A percentile compares a stretch with the other conserved stretches of the same genome.
These are phyloP conservation scores for Halocynthia aurantium DNA, from an alignment of 23 tunicate species.

Conservation along the genomic window DNA sequence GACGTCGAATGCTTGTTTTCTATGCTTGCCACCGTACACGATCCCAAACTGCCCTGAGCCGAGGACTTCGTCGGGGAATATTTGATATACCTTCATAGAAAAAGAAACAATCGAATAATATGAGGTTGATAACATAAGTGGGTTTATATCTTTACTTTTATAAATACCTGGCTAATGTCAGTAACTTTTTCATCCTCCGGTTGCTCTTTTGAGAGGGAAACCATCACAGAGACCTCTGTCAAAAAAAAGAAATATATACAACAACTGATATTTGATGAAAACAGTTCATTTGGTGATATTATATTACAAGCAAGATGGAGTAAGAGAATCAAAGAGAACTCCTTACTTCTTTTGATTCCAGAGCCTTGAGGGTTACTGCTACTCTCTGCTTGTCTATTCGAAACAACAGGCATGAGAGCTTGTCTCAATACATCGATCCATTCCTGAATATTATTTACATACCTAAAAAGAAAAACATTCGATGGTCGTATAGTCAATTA, in stretches of 20 bases:
- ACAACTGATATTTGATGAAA: background rate
- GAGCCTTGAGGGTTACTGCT: conserved; percentile 11
- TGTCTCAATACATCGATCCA: conserved; percentile 73
- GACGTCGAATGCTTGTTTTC: conserved; percentile 80
- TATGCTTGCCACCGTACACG: conserved; percentile 96
- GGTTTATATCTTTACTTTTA: too few relatives aligned
- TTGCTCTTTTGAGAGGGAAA: conserved; percentile 49
- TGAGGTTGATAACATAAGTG: background rate
- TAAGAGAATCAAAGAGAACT: background rate
- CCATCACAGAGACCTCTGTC: conserved; percentile 89
- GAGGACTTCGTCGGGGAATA: conserved; percentile 95
- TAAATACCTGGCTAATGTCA: conserved; percentile 71
- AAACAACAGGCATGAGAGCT: conserved; percentile 80
- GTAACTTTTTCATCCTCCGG: conserved; percentile 68
- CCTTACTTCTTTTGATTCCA: conserved; percentile 70
- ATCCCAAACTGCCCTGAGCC: conserved; percentile 99
- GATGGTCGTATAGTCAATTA: background rate
- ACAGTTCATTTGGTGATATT: background rate
- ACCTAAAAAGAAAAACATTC: background rate
- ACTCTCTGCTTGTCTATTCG: conserved; percentile 6
- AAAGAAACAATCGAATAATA: background rate
- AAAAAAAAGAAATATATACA: background rate
- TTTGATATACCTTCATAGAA: conserved; percentile 62
- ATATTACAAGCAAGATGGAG: background rate
- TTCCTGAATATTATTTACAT: conserved; percentile 21